Base-by-base conservation (phyloP, 2,888 invertebrate species). In the Laothoe populi region DNA sequence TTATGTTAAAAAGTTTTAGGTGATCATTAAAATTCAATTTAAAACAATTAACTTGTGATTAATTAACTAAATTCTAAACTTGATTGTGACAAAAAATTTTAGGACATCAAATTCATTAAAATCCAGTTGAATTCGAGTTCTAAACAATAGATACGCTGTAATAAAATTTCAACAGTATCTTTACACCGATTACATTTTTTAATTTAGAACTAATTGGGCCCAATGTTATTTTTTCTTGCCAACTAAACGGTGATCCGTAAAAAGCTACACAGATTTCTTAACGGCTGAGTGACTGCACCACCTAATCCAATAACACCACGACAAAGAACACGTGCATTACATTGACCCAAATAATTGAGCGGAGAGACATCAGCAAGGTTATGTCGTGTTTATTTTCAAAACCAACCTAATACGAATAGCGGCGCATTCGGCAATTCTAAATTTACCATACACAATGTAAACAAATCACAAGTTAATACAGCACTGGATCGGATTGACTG, bases 271-370 rank as follows among this genome's bases (percentile, higher is more conserved):
- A 57, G 62, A 68, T 67, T 64, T 59, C 48, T 64, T 62, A 72
- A 66, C 69, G 67, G 63, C 65, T 66, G 64, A 66, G 64, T 65
- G 68, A 74, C 38, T 40, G 48, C 45, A 75, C 70, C 68, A 72
- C 71, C 71, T 71, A 75, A 73, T 74, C 69, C 71, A 78, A 77
- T 74, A 75, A 66, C 72, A 67, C 71, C 81, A 79, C 86, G 84
- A 88, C 88, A 89, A 86, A 83, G 80, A 83, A 82, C 84, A 83
- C 86, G 83, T 83, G 84, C 81, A 86, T 89, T 82, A 86, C 92
- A 91, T 90, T 92, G 92, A 92, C 92, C 92, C 81, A 92, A 87
- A 92, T 92, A 83, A 82, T 79, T 83, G 79, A 78, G 81, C 77
- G 75, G 82, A 85, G 82, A 85, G 82, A 87, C 85, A 87, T 84